A percentile compares a stretch with the other conserved stretches of the same genome.
Conservation (phyloP, 2,797 vertebrate genomes). For the Okamejei kenojei region DNA sequence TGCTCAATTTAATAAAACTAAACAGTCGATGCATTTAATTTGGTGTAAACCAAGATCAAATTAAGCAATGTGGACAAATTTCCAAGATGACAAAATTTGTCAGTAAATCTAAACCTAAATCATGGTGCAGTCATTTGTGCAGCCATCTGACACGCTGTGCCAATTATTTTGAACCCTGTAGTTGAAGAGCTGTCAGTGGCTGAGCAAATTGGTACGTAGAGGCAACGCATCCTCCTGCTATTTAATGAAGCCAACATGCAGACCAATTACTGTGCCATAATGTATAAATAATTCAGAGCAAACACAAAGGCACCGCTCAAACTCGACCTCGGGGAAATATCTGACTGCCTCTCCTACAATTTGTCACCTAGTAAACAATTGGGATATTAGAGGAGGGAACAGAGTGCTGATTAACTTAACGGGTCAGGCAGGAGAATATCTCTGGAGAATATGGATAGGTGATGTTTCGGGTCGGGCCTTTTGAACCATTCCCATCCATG, state of each 20-base stretch:
- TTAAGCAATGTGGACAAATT: slow-evolving; percentile 22
- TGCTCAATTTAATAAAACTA: slow-evolving; percentile 6
- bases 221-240: not conserved
- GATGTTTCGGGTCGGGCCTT: too few species aligned
- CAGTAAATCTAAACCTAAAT: not conserved
- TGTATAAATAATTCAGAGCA: slow-evolving; percentile 30
- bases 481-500: too few species aligned
- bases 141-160: not conserved
- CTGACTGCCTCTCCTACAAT: not conserved
- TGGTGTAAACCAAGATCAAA: not conserved
- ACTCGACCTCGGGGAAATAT: not conserved
- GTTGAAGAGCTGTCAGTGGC: not conserved
- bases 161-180: slow-evolving; percentile 34
- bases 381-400: not conserved
- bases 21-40: not conserved
- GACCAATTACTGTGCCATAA: not conserved
- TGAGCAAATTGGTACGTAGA: slow-evolving; percentile 12
- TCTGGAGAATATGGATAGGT: not conserved
- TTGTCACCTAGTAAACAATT: not conserved
- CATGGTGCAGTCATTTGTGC: not conserved
- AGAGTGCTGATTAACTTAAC: not conserved
- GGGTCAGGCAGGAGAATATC: not conserved
- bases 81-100: slow-evolving; percentile 17
- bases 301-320: not conserved
- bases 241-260: not conserved